Percentiles rank a stretch among this genome's conserved stretches.
These are phyloP conservation scores for Caenorhabditis sp. DNA, from an alignment of 2,888 invertebrate genomes.

Conservation along the genomic window DNA sequence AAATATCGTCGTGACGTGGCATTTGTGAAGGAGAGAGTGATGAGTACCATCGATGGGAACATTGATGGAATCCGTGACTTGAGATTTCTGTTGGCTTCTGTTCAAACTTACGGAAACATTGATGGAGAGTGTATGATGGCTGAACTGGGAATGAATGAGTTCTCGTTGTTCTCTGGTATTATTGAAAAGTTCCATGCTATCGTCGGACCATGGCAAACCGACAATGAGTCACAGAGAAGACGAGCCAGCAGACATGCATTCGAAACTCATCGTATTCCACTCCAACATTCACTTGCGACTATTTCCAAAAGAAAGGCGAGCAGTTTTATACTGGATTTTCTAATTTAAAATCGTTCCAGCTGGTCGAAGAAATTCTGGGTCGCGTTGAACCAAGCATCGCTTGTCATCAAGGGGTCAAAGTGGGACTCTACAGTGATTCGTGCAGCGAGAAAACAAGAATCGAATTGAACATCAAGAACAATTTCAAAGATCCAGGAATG, in stretches of 20 bases:
- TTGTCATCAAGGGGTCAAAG: conserved; percentile 70
- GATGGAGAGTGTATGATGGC: conserved; percentile 74
- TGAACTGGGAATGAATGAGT: conserved; percentile 75
- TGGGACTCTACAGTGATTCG: conserved; percentile 71
- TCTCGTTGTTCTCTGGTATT: conserved; percentile 73
- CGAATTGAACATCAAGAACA: conserved; percentile 60
- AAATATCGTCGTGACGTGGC: conserved; percentile 65
- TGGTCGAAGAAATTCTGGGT: conserved; percentile 74
- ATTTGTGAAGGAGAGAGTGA: conserved; percentile 54
- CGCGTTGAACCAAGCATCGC: conserved; percentile 74
- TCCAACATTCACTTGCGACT: conserved; percentile 61
- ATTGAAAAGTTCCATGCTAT: conserved; percentile 72
- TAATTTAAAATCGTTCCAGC: conserved; percentile 42
- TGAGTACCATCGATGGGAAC: conserved; percentile 56
- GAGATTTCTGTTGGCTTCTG: conserved; percentile 72
- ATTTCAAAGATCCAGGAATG: conserved; percentile 64
- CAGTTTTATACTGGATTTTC: not conserved
- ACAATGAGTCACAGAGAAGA: conserved; percentile 68
- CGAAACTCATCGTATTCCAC: conserved; percentile 76
- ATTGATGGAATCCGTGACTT: conserved; percentile 67
- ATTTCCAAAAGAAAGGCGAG: conserved; percentile 60
- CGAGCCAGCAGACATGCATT: conserved; percentile 74
- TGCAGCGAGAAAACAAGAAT: conserved; percentile 60
- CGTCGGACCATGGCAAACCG: conserved; percentile 71
- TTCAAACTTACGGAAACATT: conserved; percentile 75